Evolutionary conservation across 1,140 invertebrate species (phyloP).

Genomic region (Drosophila seguyi): DNA sequence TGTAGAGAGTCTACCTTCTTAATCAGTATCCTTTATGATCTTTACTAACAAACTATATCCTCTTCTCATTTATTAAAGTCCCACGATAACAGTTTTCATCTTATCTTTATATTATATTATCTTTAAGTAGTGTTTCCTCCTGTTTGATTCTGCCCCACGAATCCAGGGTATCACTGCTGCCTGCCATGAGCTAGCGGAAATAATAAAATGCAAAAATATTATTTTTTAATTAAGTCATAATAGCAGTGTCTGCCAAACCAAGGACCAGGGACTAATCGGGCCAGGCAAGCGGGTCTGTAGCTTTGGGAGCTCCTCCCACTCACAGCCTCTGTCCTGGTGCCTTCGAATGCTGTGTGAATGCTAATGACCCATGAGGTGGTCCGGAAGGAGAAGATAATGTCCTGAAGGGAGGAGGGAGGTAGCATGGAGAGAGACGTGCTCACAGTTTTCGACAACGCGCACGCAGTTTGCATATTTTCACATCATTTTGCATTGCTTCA

Average conservation of each 20-base stretch:
- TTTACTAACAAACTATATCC: background rate
- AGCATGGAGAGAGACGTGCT: conserved; percentile 30
- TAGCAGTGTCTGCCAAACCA: conserved; percentile 44
- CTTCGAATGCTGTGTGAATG: conserved; percentile 40
- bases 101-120: background rate
- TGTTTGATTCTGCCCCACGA: background rate
- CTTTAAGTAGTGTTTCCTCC: background rate
- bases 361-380: conserved; percentile 41
- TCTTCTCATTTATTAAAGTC: too few species aligned
- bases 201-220: conserved; percentile 59
- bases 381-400: conserved; percentile 8
- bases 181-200: conserved; percentile 26
- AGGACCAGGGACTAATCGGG: conserved; percentile 21
- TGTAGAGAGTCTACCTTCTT: background rate
- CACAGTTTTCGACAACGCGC: conserved; percentile 46
- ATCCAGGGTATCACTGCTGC: background rate
- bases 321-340: background rate
- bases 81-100: background rate
- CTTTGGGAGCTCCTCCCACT: background rate
- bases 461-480: conserved; percentile 77
- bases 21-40: background rate
- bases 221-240: conserved; percentile 75
- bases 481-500: conserved; percentile 55
- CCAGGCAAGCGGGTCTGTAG: background rate
- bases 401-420: background rate